Conservation (phyloP, 2,888 invertebrate species). For the Quadroppia sp. region DNA sequence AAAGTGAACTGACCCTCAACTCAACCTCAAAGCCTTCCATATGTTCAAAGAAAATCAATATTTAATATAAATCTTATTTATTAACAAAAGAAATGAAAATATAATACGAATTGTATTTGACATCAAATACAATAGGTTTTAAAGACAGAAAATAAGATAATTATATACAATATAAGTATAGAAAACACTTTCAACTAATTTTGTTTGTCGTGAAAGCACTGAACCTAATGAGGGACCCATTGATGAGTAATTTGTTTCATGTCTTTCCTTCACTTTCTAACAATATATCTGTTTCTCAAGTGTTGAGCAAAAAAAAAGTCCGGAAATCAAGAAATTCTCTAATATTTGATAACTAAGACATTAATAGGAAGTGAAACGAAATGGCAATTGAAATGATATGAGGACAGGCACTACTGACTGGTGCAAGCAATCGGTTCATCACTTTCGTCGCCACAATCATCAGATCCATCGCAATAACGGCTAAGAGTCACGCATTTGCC, state of each 20-base stretch:
- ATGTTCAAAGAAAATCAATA: no score
- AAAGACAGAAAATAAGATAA: neutral
- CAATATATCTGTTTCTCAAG: neutral
- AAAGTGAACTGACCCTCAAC: no score
- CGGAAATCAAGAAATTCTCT: slow-evolving; percentile 27
- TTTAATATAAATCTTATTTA: no score
- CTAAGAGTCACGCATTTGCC: slow-evolving; percentile 60
- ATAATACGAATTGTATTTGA: no score
- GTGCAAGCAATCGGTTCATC: slow-evolving; percentile 71
- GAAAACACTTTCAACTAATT: neutral
- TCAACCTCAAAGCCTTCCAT: no score
- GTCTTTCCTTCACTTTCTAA: neutral
- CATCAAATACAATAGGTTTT: neutral
- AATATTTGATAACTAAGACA: slow-evolving; percentile 32
- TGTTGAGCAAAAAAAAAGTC: neutral
- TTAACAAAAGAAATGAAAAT: no score
- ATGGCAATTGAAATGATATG: slow-evolving; percentile 14
- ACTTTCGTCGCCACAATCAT: slow-evolving; percentile 71
- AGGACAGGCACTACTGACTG: slow-evolving; percentile 61
- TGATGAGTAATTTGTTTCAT: slow-evolving; percentile 8
- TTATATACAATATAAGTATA: neutral
- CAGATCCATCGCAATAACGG: slow-evolving; percentile 70
- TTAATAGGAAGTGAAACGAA: slow-evolving; percentile 26
- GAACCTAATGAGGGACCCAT: neutral
- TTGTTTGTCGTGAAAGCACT: neutral